Evolutionary conservation across 2,888 invertebrate species (phyloP).

Genomic region (Dasypolia templi): DNA sequence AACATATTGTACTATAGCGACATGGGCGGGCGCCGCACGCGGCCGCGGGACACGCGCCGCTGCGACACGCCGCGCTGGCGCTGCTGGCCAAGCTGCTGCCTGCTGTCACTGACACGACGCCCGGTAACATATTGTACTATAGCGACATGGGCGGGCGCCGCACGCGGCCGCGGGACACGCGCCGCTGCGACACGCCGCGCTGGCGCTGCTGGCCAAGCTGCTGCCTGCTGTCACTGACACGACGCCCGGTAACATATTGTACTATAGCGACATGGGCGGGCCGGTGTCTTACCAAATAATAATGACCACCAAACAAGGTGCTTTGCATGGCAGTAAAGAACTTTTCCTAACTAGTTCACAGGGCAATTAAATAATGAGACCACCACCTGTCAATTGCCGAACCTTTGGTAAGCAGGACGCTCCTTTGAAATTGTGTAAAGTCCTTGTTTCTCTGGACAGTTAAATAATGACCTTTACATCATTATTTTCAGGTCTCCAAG

Average conservation of each 20-base stretch:
- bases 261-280: too few species aligned
- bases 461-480: not conserved
- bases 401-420: not conserved
- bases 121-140: constrained; percentile 74
- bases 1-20: constrained; percentile 45
- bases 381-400: not conserved
- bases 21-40: constrained; percentile 75
- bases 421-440: not conserved
- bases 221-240: constrained; percentile 82
- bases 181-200: constrained; percentile 92
- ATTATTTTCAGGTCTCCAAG: constrained; percentile 91
- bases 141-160: constrained; percentile 68
- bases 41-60: constrained; percentile 87
- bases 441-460: not conserved
- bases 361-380: not conserved
- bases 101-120: constrained; percentile 77
- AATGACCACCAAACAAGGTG: not conserved
- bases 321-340: not conserved
- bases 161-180: constrained; percentile 86
- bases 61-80: constrained; percentile 93
- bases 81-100: constrained; percentile 89
- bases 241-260: constrained; percentile 73
- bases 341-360: not conserved
- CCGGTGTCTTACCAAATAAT: not conserved
- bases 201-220: constrained; percentile 90